Evolutionary conservation across 2,113 vertebrate species (phyloP), one percentile per base, ranked within the genome.

Genomic region (Perccottus glenii): DNA sequence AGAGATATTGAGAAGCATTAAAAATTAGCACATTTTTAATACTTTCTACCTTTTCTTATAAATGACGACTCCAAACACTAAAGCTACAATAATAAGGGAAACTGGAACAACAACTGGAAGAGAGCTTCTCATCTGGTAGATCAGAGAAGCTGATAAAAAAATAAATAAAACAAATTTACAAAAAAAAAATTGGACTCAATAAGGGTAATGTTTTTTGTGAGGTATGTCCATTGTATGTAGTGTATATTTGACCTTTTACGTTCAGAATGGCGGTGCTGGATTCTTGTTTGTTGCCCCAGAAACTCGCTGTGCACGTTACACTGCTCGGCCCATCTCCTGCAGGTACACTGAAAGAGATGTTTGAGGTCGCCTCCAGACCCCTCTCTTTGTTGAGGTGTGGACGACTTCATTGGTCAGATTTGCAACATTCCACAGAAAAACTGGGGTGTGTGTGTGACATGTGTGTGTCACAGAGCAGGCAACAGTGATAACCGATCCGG

Each of bases 401-500:
- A 27, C 66, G n/a, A 83, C 60, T 12, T 73, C 42, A 27, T 4
- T 67, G 59, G 46, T 82, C 58, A 67, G 55, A n/a, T 50, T 11
- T 4, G 40, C 60, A 33, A 87, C 56, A 35, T 71, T 91, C 90
- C 90, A 91, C 44, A 71, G 73, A 56, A 91, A 77, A 32, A 4
- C 42, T 0, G 89, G 90, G 38, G 85, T 80, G 64, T 87, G 84
- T 46, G 90, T 75, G 8, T 76, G 36, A 70, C 89, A 89, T 1
- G 89, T 88, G 78, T 91, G 86, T 0, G 16, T 80, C 19, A 89
- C 89, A 44, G 90, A 89, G 45, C 90, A 90, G 0, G 67, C 80
- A 46, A 85, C 83, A 4, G n/a, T 75, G 12, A 81, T 10, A 1
- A 11, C 5, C 10, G 76, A 77, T 27, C 86, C 85, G 6, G 85